These are phyloP conservation scores for Polyodon spathula DNA, from an alignment of 2,113 vertebrate genomes.

Conservation along the genomic window DNA sequence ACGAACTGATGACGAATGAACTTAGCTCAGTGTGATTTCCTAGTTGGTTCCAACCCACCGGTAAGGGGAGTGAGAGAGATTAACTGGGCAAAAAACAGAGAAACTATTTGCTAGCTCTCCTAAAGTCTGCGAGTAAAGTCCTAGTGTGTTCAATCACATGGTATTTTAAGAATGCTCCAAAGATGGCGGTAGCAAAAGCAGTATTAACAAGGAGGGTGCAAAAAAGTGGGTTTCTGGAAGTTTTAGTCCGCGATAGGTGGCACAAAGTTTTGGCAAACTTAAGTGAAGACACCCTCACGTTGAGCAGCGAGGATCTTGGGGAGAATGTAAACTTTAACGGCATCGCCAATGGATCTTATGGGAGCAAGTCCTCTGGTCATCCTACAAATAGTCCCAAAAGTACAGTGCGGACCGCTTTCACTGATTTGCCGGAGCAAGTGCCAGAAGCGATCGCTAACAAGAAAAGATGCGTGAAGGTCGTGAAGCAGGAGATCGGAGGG, in stretches of 20 bases:
- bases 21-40: conserved; percentile 25
- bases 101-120: conserved; percentile 28
- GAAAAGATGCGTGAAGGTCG: conserved; percentile 82
- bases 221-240: conserved; percentile 81
- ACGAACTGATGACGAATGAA: no score
- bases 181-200: conserved; percentile 77
- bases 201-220: conserved; percentile 54
- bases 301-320: conserved; percentile 73
- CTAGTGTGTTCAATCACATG: conserved; percentile 47
- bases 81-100: conserved; percentile 25
- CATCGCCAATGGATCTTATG: conserved; percentile 56
- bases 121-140: conserved; percentile 47
- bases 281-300: conserved; percentile 69
- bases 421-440: conserved; percentile 73
- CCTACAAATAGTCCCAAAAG: conserved; percentile 43
- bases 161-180: conserved; percentile 67
- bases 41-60: conserved; percentile 49
- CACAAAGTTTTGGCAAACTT: conserved; percentile 83
- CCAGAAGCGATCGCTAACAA: conserved; percentile 82
- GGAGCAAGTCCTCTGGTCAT: conserved; percentile 43
- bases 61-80: conserved; percentile 41
- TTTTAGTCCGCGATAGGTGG: conserved; percentile 85
- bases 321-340: conserved; percentile 60
- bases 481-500: conserved; percentile 88
- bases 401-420: conserved; percentile 62